These are phyloP conservation scores for Heliconius aoede DNA, from an alignment of 2,888 invertebrate genomes.

Conservation along the genomic window DNA sequence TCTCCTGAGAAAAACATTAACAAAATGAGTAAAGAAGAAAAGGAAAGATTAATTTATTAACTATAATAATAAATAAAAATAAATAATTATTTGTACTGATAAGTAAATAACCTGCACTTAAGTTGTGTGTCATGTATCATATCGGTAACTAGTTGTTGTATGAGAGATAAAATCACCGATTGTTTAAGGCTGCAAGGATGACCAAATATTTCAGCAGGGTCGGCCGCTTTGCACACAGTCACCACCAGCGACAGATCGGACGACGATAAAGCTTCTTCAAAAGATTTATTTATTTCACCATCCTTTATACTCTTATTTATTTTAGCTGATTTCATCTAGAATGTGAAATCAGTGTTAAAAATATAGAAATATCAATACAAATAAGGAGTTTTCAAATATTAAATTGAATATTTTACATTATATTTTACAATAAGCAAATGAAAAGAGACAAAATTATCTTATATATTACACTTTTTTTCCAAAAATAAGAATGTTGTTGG, in stretches of 20 bases:
- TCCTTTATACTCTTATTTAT: slow-evolving; percentile 63
- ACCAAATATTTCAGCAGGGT: slow-evolving; percentile 88
- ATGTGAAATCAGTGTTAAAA: neutral
- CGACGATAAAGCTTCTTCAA: slow-evolving; percentile 92
- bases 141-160: slow-evolving; percentile 96
- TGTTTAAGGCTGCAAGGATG: slow-evolving; percentile 90
- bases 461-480: no score
- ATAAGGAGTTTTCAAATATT: no score
- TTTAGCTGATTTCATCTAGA: slow-evolving; percentile 64
- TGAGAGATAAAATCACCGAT: slow-evolving; percentile 93
- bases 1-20: no score
- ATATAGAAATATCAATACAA: neutral
- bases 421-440: neutral
- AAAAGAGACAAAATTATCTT: no score
- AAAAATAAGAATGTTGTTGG: neutral
- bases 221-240: slow-evolving; percentile 92
- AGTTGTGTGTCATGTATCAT: slow-evolving; percentile 89
- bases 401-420: neutral
- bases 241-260: slow-evolving; percentile 93
- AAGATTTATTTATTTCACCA: slow-evolving; percentile 91
- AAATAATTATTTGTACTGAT: no score
- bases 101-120: slow-evolving; percentile 65
- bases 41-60: neutral
- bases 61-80: neutral
- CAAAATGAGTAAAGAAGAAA: no score